A percentile compares a stretch with the other conserved stretches of the same genome.
Conservation (phyloP, 53 echinoderm and acorn worm genomes). For the Luidia sarsii region DNA sequence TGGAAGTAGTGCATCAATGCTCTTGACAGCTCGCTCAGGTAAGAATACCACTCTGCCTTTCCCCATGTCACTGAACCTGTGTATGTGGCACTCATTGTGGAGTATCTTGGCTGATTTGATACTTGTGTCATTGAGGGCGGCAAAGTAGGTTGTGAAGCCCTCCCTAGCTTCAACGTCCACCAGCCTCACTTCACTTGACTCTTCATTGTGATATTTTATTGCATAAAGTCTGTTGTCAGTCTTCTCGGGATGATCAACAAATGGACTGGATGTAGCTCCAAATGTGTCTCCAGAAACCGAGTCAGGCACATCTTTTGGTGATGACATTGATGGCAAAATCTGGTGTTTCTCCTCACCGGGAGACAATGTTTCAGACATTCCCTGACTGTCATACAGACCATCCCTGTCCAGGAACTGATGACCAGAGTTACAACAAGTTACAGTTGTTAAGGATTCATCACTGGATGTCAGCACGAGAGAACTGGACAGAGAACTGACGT, state of each 20-base stretch:
- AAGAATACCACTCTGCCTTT: conserved; percentile 27
- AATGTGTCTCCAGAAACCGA: no score
- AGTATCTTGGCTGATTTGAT: conserved; percentile 28
- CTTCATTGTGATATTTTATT: not conserved
- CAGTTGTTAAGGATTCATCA: no score
- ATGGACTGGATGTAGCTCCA: no score
- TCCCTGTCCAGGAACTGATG: no score
- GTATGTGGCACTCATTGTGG: conserved; percentile 33
- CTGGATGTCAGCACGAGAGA: no score
- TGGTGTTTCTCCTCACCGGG: not conserved
- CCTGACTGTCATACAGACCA: no score
- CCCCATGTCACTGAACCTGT: conserved; percentile 47
- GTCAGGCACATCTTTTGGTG: conserved; percentile 3
- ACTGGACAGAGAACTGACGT: no score
- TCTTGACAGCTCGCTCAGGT: not conserved
- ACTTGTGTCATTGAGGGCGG: conserved; percentile 9
- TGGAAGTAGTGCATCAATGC: not conserved
- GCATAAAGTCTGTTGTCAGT: no score
- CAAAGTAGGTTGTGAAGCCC: conserved; percentile 1
- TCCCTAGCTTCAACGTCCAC: conserved; percentile 5
- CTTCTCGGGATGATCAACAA: no score
- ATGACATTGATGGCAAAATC: not conserved
- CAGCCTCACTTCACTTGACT: not conserved
- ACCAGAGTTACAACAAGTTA: no score
- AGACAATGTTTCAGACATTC: no score